Conservation (phyloP, 1,140 invertebrate species). For the Tetragnatha versicolor region DNA sequence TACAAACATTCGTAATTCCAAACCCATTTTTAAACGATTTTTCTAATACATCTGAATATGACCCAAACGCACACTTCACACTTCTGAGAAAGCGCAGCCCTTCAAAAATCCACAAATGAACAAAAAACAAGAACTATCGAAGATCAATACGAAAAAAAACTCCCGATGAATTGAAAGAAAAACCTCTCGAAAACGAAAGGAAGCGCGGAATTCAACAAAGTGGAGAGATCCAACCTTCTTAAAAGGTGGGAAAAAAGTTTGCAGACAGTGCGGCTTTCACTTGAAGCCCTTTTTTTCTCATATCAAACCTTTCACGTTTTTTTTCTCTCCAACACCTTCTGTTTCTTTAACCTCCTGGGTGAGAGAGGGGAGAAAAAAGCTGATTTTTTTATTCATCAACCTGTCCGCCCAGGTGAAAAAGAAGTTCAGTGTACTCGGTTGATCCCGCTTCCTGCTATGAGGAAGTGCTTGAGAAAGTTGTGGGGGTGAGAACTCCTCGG, state of each 20-base stretch:
- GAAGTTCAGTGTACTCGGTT: conserved; percentile 34
- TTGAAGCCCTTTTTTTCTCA: conserved; percentile 10
- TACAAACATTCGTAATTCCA: too few relatives aligned
- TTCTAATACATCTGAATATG: too few relatives aligned
- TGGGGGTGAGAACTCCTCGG: background rate
- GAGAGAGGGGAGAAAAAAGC: background rate
- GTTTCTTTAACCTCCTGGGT: conserved; percentile 26
- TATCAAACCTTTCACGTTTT: conserved; percentile 31
- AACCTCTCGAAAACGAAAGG: conserved; percentile 32
- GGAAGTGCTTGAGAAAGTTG: conserved; percentile 11
- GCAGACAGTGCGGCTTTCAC: conserved; percentile 38
- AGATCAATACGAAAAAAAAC: conserved; percentile 39
- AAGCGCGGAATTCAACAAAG: conserved; percentile 37
- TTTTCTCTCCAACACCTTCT: conserved; percentile 30
- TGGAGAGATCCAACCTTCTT: background rate
- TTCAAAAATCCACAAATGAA: background rate
- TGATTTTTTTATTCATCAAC: conserved; percentile 34
- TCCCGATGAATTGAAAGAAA: conserved; percentile 20
- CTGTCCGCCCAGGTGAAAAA: conserved; percentile 32
- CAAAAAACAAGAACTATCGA: conserved; percentile 25
- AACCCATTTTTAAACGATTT: too few relatives aligned
- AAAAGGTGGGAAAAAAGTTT: conserved; percentile 48
- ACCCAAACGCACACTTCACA: background rate
- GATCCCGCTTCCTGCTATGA: conserved; percentile 16
- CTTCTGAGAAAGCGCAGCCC: background rate